Base-by-base conservation (phyloP, 2,888 invertebrate genomes). In the Mesopsocus fuscifrons region DNA sequence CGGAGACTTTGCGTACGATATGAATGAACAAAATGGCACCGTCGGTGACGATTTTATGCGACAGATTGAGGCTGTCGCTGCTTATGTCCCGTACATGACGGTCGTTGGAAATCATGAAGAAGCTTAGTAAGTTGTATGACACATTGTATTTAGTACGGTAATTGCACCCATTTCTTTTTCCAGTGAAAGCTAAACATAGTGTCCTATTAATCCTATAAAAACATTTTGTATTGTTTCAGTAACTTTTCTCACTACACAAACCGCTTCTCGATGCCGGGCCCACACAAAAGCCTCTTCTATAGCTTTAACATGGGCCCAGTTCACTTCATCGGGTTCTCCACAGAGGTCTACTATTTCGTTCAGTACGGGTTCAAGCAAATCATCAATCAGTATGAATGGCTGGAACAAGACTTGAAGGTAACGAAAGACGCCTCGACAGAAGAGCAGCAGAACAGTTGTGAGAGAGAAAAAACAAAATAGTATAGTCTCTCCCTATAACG, bases 1-100 rank as follows among this genome's bases (percentile, higher is more conserved):
- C 33, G 91, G 91, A 0, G 94, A 94, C 66, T 88, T 92, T 64
- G 94, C 91, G 0, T 94, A 94, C 61, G 85, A 94, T 60, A 83
- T 94, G 87, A 66, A 87, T 60, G 64, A 72, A 52, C 68, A 84
- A 50, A 68, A 89, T 56, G 91, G 78, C 1, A 61, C 64, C 45
- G 77, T 87, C 20, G 95, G 95, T 0, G 91, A 95, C 65, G 72
- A 78, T 58, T 95, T 91, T 62, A 89, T 95, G 91, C 69, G 78
- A 3, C 84, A 88, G 67, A 77, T 95, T 46, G 77, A 94, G 63
- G 73, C 84, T 1, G 69, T 94, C 30, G 91, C 94, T 17, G 85
- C 84, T 17, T 77, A 79, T 57, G 67, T 92, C 49, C 92, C 94
- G 0, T 95, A 95, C 59, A 83, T 87, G 85, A 81, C 83, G 1